Conservation (phyloP, 2,888 invertebrate species). For the Malthinus flaveolus region DNA sequence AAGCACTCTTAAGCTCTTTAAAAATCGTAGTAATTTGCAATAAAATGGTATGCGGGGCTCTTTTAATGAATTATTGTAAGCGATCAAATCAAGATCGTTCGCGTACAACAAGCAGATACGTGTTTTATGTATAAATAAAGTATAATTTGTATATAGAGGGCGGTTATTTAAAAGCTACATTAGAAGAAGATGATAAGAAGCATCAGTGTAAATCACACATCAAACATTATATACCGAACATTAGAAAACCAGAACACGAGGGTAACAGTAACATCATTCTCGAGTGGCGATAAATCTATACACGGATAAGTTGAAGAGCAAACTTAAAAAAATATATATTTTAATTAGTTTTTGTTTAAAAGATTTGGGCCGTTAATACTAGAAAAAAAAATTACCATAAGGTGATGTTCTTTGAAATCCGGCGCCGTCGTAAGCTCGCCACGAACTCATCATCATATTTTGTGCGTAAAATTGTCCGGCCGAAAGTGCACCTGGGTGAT, state of each 20-base stretch:
- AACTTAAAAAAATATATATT: background rate
- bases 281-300: conserved; percentile 25
- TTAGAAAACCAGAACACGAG: conserved; percentile 18
- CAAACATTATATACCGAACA: conserved; percentile 39
- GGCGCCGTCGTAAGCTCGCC: conserved; percentile 74
- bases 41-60: too few relatives aligned
- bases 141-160: conserved; percentile 19
- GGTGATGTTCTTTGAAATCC: conserved; percentile 82
- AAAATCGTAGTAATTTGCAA: too few relatives aligned
- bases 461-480: conserved; percentile 75
- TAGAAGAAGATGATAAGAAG: conserved; percentile 46
- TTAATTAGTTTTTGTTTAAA: conserved; percentile 1
- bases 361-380: background rate
- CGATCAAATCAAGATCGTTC: conserved; percentile 12
- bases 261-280: conserved; percentile 14
- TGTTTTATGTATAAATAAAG: conserved; percentile 18
- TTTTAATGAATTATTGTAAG: too few relatives aligned
- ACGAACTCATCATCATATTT: conserved; percentile 76
- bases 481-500: conserved; percentile 56
- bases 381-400: conserved; percentile 62
- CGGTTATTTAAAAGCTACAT: conserved; percentile 39
- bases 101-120: conserved; percentile 11
- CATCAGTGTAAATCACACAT: conserved; percentile 52
- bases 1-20: too few relatives aligned
- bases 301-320: conserved; percentile 13